phyloP scores from a whole-genome alignment of 2,888 invertebrate species.

The Trypoxylon attenuatum region DNA sequence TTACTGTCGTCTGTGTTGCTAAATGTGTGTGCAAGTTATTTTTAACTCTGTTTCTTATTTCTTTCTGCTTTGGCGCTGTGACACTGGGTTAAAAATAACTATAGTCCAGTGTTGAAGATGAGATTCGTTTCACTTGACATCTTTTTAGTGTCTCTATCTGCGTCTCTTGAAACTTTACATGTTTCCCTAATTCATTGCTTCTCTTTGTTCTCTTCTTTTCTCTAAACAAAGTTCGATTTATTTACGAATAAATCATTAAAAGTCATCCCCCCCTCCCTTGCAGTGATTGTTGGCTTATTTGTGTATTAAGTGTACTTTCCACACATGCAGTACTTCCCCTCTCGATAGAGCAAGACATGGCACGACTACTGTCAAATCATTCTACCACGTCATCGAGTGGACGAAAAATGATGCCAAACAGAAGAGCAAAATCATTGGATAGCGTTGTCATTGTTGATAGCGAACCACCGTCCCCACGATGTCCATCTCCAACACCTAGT shows the following conservation, averaged over 20 bases:
- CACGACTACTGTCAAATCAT: constrained; percentile 65
- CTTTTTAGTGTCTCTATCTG: constrained; percentile 5
- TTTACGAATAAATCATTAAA: constrained; percentile 30
- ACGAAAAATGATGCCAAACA: constrained; percentile 61
- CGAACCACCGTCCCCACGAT: constrained; percentile 80
- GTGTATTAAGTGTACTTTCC: constrained; percentile 58
- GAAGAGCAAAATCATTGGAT: constrained; percentile 71
- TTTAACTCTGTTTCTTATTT: constrained; percentile 57
- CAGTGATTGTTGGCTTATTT: constrained; percentile 39
- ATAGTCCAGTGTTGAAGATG: constrained; percentile 40
- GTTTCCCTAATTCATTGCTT: constrained; percentile 21
- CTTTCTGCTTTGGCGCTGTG: constrained; percentile 60
- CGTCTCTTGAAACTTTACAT: constrained; percentile 21
- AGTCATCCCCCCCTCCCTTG: too few relatives aligned
- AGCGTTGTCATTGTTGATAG: constrained; percentile 73
- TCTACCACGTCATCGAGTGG: constrained; percentile 43
- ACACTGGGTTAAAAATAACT: constrained; percentile 64
- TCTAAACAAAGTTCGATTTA: constrained; percentile 2
- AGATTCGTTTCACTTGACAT: constrained; percentile 38
- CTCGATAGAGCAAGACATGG: constrained; percentile 73
- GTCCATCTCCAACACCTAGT: constrained; percentile 92
- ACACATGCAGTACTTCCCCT: constrained; percentile 69
- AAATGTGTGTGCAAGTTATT: constrained; percentile 55
- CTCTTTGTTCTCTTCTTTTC: constrained; percentile 26
- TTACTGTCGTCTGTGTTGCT: constrained; percentile 53